Evolutionary conservation across 2,888 invertebrate species (phyloP), one percentile per base, ranked within the genome.

Genomic region (Pemphredon lugubris): DNA sequence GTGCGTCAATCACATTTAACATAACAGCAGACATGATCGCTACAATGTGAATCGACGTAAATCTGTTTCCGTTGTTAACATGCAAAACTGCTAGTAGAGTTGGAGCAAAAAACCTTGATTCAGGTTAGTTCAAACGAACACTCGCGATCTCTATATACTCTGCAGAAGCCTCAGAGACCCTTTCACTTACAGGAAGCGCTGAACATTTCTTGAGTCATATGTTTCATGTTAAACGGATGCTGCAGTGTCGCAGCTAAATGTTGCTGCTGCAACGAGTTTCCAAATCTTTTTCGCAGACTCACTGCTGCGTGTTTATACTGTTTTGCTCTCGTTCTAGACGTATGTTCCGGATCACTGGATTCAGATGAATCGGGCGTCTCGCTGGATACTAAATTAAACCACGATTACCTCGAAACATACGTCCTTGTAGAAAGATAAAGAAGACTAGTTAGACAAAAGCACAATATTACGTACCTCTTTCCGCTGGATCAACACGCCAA

Each of bases 161-260:
- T 11, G 5, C 1, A 4, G 3, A 4, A 44, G 5, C 14, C 34
- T 34, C n/a, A n/a, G n/a, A n/a, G n/a, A n/a, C n/a, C n/a, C n/a
- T n/a, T 5, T 45, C 54, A 89, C 90, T 90, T 87, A 90, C 90
- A 90, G 80, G 90, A 87, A 74, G 88, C 88, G 80, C 89, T 88
- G 81, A 90, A 91, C 87, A 90, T 89, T 70, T 91, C 91, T 82
- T 90, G 90, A 11, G 88, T 84, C 83, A 90, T 84, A 63, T 89
- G 89, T 71, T 89, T 90, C 18, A 88, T 73, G 67, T 86, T 89
- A 69, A 87, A 88, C 2, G 89, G 85, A 82, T 89, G 89, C 63
- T 90, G 89, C 32, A 89, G 74, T 58, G 84, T 87, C 32, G 85
- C 75, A 2, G 88, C 79, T 23, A 86, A 69, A 55, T 87, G 86